Evolutionary conservation across 2,888 invertebrate species (phyloP).

Genomic region (Heteromyza rotundicornis): DNA sequence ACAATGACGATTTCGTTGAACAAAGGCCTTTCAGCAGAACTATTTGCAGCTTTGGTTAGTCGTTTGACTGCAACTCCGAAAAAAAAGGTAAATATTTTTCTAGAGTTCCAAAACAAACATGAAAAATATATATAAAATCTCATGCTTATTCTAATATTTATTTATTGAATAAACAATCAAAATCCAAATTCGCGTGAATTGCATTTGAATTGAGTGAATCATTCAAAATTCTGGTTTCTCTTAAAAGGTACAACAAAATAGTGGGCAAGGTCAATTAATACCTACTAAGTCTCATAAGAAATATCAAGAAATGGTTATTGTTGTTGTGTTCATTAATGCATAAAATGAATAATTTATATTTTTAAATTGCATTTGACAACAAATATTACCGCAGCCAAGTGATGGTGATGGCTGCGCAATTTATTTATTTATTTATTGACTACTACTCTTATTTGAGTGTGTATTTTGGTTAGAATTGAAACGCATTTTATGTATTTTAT

Average conservation of each 20-base stretch:
- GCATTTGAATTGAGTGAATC: not conserved
- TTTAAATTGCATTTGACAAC: not conserved
- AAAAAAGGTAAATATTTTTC: too few species aligned
- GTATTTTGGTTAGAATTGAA: not conserved
- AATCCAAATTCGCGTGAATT: constrained; percentile 1
- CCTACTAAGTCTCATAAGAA: not conserved
- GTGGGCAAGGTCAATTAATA: too few species aligned
- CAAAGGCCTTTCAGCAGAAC: too few species aligned
- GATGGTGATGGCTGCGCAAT: constrained; percentile 4
- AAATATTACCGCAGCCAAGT: too few species aligned
- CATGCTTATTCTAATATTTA: too few species aligned
- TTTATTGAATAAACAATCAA: not conserved
- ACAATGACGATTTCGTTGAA: too few species aligned
- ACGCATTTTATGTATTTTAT: not conserved
- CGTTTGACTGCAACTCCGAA: too few species aligned
- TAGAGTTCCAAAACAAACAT: too few species aligned
- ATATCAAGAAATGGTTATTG: not conserved
- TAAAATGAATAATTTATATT: not conserved
- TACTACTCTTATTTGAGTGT: not conserved
- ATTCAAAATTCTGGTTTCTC: not conserved
- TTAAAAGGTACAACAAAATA: not conserved
- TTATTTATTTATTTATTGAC: not conserved
- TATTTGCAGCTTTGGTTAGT: too few species aligned
- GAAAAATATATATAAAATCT: too few species aligned
- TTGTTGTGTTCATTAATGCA: not conserved